phyloP scores from a whole-genome alignment of 2,113 vertebrate species.

The Micronycteris hirsuta region DNA sequence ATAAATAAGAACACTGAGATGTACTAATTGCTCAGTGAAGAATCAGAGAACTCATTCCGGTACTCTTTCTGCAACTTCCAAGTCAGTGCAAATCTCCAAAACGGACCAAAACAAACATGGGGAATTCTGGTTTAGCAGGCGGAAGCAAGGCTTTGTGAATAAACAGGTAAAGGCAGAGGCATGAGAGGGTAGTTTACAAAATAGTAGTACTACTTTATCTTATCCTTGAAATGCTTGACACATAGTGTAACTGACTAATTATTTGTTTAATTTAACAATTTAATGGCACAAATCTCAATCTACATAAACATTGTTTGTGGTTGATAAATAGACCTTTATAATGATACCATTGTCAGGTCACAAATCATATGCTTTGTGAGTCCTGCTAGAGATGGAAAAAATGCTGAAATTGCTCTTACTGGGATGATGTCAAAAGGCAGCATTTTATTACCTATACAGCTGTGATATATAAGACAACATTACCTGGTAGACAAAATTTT shows the following conservation, averaged over 20 bases:
- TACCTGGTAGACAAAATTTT: background rate
- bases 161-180: background rate
- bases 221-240: background rate
- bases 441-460: background rate
- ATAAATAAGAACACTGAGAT: background rate
- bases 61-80: background rate
- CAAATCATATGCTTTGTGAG: background rate
- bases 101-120: background rate
- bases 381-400: background rate
- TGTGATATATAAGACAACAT: background rate
- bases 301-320: background rate
- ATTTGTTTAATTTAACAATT: slow-evolving; percentile 11
- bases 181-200: background rate
- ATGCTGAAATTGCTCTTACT: background rate
- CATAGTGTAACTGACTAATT: background rate
- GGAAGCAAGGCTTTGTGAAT: background rate
- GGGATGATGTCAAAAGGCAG: slow-evolving; percentile 6
- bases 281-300: background rate
- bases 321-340: background rate
- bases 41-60: background rate
- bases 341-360: background rate
- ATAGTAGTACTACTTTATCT: background rate
- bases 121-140: background rate
- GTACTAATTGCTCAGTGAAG: background rate
- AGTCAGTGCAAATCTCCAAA: background rate